Conservation (phyloP, 2,888 invertebrate genomes). For the Habrosyne pyritoides region DNA sequence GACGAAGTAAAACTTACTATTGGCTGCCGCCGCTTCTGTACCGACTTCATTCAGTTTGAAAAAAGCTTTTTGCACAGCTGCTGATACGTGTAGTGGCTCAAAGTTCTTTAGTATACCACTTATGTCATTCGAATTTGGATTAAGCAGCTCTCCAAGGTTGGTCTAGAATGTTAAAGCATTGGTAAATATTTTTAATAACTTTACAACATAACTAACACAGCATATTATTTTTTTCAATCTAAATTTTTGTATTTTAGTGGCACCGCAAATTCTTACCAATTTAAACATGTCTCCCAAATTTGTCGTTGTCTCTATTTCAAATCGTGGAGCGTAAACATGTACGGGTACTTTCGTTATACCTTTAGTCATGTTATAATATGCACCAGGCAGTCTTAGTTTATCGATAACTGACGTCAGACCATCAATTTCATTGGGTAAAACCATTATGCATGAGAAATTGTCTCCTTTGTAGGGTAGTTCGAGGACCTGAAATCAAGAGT, state of each 20-base stretch:
- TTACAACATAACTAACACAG: too few species aligned
- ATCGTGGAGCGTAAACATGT: constrained; percentile 37
- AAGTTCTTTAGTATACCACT: constrained; percentile 38
- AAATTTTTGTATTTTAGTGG: too few species aligned
- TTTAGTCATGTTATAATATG: constrained; percentile 18
- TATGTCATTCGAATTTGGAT: constrained; percentile 31
- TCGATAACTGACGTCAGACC: constrained; percentile 24
- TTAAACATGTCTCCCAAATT: constrained; percentile 34
- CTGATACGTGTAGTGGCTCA: constrained; percentile 35
- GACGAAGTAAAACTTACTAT: constrained; percentile 40
- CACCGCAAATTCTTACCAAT: constrained; percentile 33
- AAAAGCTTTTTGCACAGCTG: constrained; percentile 49
- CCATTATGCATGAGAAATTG: constrained; percentile 34
- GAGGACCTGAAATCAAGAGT: constrained; percentile 38
- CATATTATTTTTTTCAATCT: background rate
- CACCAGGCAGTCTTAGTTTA: constrained; percentile 20
- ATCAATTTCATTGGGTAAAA: constrained; percentile 37
- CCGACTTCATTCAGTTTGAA: constrained; percentile 53
- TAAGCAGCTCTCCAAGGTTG: constrained; percentile 37
- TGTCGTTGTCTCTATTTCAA: constrained; percentile 27
- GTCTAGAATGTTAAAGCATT: constrained; percentile 33
- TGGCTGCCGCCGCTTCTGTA: constrained; percentile 61
- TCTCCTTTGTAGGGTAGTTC: constrained; percentile 39
- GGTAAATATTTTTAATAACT: too few species aligned
- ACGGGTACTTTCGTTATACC: constrained; percentile 20